Percentiles rank a stretch among this genome's conserved stretches.
Conservation (phyloP, 2,888 invertebrate species). For the Amphipoea lucens region DNA sequence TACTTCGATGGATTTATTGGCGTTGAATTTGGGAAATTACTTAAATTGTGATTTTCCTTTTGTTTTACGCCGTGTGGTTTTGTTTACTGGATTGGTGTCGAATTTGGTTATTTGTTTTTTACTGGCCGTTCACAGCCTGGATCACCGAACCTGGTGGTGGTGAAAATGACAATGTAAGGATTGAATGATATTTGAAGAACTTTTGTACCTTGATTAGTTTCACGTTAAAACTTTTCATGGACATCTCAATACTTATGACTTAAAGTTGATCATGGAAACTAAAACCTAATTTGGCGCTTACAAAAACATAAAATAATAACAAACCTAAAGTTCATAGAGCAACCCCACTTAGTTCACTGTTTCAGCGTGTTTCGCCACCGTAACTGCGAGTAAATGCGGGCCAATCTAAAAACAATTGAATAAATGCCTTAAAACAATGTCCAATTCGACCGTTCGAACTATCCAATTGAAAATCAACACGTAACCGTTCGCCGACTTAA, state of each 20-base stretch:
- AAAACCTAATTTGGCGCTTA: neutral
- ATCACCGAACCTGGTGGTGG: too few species aligned
- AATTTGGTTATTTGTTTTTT: neutral
- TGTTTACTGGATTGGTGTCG: neutral
- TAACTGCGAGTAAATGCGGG: conserved; percentile 22
- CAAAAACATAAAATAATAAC: neutral
- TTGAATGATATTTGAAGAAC: neutral
- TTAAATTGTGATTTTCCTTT: conserved; percentile 40
- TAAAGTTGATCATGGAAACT: neutral
- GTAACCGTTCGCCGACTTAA: conserved; percentile 85
- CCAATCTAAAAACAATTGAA: conserved; percentile 58
- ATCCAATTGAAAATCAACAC: conserved; percentile 85
- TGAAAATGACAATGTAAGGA: neutral
- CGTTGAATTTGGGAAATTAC: conserved; percentile 60
- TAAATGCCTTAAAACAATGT: conserved; percentile 54
- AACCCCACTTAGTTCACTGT: conserved; percentile 18
- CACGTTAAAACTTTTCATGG: neutral
- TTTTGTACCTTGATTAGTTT: neutral
- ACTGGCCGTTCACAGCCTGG: neutral
- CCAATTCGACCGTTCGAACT: conserved; percentile 66
- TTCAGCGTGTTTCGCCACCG: conserved; percentile 24
- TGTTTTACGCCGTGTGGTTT: conserved; percentile 9
- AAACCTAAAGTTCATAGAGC: conserved; percentile 12
- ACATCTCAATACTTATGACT: neutral
- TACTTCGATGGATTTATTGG: conserved; percentile 79